Evolutionary conservation across 2,797 vertebrate genomes (phyloP).

Genomic region (Periparus ater): DNA sequence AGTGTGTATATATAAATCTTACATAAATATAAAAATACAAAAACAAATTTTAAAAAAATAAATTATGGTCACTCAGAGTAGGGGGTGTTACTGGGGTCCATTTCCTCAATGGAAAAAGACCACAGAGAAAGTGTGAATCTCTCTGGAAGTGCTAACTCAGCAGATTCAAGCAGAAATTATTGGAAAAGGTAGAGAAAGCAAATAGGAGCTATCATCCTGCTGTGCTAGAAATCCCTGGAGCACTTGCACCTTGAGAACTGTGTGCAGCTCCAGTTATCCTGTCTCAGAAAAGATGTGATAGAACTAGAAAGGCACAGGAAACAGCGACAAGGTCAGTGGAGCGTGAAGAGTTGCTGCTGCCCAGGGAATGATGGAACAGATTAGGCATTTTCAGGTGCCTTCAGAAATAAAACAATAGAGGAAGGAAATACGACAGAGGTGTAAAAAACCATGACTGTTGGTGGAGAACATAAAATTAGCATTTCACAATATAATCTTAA

Average conservation of each 20-base stretch:
- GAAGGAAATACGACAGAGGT: background rate
- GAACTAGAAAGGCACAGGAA: slow-evolving; percentile 23
- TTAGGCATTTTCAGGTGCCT: slow-evolving; percentile 16
- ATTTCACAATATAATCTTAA: background rate
- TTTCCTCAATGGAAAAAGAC: background rate
- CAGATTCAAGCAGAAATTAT: background rate
- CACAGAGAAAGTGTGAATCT: background rate
- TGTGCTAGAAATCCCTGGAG: background rate
- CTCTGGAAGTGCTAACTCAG: background rate
- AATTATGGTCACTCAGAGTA: background rate
- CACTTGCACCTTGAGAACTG: background rate
- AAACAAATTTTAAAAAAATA: too few relatives aligned
- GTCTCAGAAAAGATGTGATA: background rate
- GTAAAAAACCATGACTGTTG: background rate
- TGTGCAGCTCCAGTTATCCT: background rate
- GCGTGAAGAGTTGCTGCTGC: background rate
- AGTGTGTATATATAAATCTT: too few relatives aligned
- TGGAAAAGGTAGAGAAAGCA: background rate
- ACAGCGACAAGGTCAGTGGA: background rate
- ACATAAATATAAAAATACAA: too few relatives aligned
- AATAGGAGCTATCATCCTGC: background rate
- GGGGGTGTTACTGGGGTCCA: rapidly evolving
- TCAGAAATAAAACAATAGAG: slow-evolving; percentile 13
- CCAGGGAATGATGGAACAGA: background rate
- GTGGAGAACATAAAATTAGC: background rate